Base-by-base conservation (phyloP, 2,888 invertebrate genomes). In the Erebia epiphron region DNA sequence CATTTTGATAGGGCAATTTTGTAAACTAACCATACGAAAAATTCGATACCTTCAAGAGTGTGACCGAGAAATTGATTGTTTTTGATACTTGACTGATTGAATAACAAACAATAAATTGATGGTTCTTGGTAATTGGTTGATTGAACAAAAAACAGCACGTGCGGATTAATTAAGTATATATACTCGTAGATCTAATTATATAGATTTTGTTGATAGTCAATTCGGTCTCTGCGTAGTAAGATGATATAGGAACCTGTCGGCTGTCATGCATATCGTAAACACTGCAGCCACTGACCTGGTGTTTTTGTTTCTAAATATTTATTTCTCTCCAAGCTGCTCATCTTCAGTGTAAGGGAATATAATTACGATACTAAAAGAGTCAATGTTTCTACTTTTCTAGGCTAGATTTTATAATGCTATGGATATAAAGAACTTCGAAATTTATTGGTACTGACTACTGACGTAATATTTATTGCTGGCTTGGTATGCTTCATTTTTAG, bases 141-240 rank as follows among this genome's bases (percentile, higher is more conserved):
- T 58, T 58, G 41, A n/a, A 60, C 11, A 18, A 61, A 13, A 14
- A 62, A 62, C 13, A 21, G 18, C 62, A 62, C 64, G 64, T 64
- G 52, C 35, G 16, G 7, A 49, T 61, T 46, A 18, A 35, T 35
- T 35, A 21, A 21, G 7, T 62, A 9, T 46, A 1, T 4, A 1
- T 1, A 46, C n/a, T n/a, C n/a, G n/a, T n/a, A n/a, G n/a, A n/a
- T 21, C 21, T 46, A 14, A 21, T 8, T 21, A 49, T 49, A 49
- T 62, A 62, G 49, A 49, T 62, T 62, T 62, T 18, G 49, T 62
- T 49, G 14, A 62, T 62, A 13, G 46, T 49, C 21, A 61, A 43
- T 46, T 18, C 46, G 18, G 7, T 18, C 43, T 61, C 61, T 61
- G 14, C 21, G 21, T 49, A 49, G 49, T 49, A 62, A 21, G 62